phyloP scores from a whole-genome alignment of 2,113 vertebrate genomes.

The Columba janthina region DNA sequence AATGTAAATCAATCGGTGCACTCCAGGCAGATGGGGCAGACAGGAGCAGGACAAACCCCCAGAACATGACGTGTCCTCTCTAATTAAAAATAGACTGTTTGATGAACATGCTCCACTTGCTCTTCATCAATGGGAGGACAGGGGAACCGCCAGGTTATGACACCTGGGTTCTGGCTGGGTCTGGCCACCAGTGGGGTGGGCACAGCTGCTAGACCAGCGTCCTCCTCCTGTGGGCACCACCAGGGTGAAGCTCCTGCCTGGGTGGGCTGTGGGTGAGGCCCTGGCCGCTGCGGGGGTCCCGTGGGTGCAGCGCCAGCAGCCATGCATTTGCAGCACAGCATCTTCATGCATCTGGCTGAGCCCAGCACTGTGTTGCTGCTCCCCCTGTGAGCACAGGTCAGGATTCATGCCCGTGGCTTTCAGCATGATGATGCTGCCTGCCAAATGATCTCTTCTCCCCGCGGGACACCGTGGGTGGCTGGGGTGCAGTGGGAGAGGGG shows the following conservation, averaged over 20 bases:
- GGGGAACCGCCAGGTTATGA: not conserved
- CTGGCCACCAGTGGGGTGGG: rapidly evolving
- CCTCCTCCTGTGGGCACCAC: too few species aligned
- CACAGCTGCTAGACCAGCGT: not conserved
- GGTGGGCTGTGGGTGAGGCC: not conserved
- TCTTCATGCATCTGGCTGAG: rapidly evolving
- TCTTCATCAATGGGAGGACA: not conserved
- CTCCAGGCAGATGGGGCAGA: not conserved
- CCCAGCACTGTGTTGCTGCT: rapidly evolving
- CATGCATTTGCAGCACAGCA: rapidly evolving
- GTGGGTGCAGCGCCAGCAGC: not conserved
- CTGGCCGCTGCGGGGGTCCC: not conserved
- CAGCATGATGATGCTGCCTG: not conserved
- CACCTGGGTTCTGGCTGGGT: not conserved
- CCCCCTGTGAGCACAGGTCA: not conserved
- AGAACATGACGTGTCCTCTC: not conserved
- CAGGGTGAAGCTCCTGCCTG: not conserved
- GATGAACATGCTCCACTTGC: not conserved
- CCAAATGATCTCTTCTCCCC: not conserved
- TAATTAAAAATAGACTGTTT: not conserved
- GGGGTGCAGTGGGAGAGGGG: slow-evolving; percentile 42
- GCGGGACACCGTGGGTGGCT: not conserved
- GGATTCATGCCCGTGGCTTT: rapidly evolving
- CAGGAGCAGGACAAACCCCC: not conserved
- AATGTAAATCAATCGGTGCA: slow-evolving; percentile 18